Base-by-base conservation (phyloP, 2,113 vertebrate genomes). In the Anser brachyrhynchus region DNA sequence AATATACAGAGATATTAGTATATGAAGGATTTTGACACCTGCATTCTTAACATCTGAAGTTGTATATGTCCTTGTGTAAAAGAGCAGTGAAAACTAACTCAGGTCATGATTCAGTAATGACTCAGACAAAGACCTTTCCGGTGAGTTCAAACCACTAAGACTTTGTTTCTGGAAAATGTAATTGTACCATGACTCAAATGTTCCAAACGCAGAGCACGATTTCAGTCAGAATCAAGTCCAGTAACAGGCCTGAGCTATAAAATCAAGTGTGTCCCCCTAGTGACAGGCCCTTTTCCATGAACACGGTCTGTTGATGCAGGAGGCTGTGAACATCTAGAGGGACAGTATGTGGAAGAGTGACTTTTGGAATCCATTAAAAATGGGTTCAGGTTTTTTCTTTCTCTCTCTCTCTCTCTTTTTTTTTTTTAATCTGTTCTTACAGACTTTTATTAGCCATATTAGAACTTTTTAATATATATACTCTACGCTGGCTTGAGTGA, bases 131-230 rank as follows among this genome's bases (percentile, higher is more conserved):
- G 49, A 18, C 9, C 9, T 2, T 8, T 52, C 61, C 39, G 72
- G 29, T 33, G 8, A 77, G 57, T 33, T 83, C 65, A 90, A 96
- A 89, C n/a, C 33, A 88, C 22, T 77, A 54, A 69, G 13, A 35
- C 14, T 70, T 76, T 4, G 7, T 87, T 91, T 71, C 58, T 80
- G 13, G 20, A 76, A 87, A 93, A 80, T 12, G 10, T 84, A 83
- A 83, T 84, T 61, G 9, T 57, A 84, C 10, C 5, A 79, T 59
- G 61, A 92, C 52, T 35, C 79, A 73, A 78, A 85, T 28, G 29
- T 81, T 91, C 71, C 14, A 28, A 79, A 81, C 33, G 29, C 20
- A 6, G 44, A 22, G 44, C 26, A 84, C 4, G 1, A 73, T 54
- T 86, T 77, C 83, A 82, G 44, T n/a, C 14, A 39, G 29, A 91